Base-by-base conservation (phyloP, 1,140 invertebrate genomes). In the Leguminivora glycinivorella region DNA sequence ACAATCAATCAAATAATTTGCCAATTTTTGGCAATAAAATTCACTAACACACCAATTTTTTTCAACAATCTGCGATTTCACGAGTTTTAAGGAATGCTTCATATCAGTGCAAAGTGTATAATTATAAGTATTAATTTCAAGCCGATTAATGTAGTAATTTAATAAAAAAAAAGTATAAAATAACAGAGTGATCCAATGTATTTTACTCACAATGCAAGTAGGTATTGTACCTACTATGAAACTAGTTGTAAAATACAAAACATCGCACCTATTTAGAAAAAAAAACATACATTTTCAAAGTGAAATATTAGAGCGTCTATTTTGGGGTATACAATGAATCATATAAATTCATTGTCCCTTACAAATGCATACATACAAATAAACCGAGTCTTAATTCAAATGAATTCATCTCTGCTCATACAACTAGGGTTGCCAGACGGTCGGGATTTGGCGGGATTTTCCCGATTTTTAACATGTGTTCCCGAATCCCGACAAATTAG, bases 1-100 rank as follows among this genome's bases (percentile, higher is more conserved):
- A 40, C 14, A 67, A 60, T 60, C 19, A 67, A 38, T 40, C 26
- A 22, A 67, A n/a, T n/a, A 40, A 67, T 12, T 26, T 67, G 19
- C 25, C 56, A 60, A 60, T 60, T 10, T 26, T 60, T 29, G n/a
- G 14, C 22, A 34, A 43, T 67, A 34, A 34, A 67, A 67, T 38
- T 40, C 17, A 22, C 9, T 10, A 67, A 67, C 25, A 60, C 56
- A 29, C 56, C 25, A 31, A 63, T 17, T 17, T 63, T 29, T 63
- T 29, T n/a, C 58, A 29, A 12, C 25, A 26, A 60, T 63, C 4
- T 22, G 1, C 47, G 19, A 63, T 29, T 19, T 29, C 7, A 29
- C n/a, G 26, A 31, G 29, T 17, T 17, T 26, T 14, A 63, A 63
- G 58, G 58, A 63, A 63, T 63, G 58, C 26, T 17, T 63, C n/a